These are phyloP conservation scores for Naso thynnoides DNA, from an alignment of 2,797 vertebrate species.

Conservation along the genomic window DNA sequence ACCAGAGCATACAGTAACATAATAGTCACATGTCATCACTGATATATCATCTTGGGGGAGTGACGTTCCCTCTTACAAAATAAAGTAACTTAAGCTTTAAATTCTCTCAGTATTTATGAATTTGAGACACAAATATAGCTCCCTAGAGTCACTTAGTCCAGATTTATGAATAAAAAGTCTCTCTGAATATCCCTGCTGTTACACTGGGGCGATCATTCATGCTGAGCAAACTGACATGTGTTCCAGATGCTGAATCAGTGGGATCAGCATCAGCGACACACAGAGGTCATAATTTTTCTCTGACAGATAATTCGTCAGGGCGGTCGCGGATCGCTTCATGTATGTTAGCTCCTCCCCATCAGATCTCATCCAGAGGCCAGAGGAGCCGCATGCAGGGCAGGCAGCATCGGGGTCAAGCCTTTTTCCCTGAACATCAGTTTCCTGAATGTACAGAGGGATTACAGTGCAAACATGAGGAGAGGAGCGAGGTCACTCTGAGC, in stretches of 20 bases:
- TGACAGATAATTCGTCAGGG: conserved; percentile 21
- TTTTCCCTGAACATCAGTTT: conserved; percentile 44
- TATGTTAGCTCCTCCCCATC: neutral
- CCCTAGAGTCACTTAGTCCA: neutral
- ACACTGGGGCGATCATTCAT: conserved; percentile 6
- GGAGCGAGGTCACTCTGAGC: conserved; percentile 35
- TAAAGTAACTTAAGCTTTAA: neutral
- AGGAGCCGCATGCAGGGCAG: conserved; percentile 19
- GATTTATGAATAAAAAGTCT: neutral
- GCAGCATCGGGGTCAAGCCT: conserved; percentile 41
- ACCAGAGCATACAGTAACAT: no score
- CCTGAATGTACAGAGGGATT: conserved; percentile 55
- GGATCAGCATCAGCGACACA: conserved; percentile 36
- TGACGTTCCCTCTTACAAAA: neutral
- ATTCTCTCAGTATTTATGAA: neutral
- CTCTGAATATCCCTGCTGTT: neutral
- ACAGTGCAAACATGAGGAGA: neutral
- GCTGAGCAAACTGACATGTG: neutral
- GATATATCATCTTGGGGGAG: no score
- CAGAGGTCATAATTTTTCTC: conserved; percentile 32
- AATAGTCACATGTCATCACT: no score
- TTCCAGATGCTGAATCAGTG: conserved; percentile 56
- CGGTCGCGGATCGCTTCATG: neutral
- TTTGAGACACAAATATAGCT: neutral
- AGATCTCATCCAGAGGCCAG: conserved; percentile 20